Conservation (phyloP, 2,797 vertebrate genomes). For the Toxotes lorentzi region DNA sequence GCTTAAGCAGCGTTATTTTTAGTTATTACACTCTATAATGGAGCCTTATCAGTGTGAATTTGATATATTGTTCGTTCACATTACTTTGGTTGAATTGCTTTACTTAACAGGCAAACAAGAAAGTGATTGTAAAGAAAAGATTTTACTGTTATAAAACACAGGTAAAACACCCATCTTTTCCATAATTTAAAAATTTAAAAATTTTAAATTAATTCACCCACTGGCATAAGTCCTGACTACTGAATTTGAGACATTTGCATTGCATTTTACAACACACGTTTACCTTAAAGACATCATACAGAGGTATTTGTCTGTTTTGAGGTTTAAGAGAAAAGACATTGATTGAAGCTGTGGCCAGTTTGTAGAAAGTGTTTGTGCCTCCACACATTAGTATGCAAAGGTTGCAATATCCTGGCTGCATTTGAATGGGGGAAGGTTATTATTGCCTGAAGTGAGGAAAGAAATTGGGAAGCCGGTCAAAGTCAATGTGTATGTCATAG, state of each 20-base stretch:
- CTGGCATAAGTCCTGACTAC: neutral
- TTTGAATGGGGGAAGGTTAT: constrained; percentile 46
- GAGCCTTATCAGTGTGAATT: neutral
- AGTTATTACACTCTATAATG: constrained; percentile 11
- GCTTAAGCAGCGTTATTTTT: constrained; percentile 11
- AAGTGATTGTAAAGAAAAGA: neutral
- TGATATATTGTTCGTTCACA: neutral
- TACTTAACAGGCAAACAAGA: neutral
- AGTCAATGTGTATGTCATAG: constrained; percentile 46
- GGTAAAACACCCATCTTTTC: too few species aligned
- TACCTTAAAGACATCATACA: neutral
- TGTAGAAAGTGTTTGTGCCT: constrained; percentile 9
- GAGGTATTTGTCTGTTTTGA: constrained; percentile 1
- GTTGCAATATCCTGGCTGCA: constrained; percentile 33
- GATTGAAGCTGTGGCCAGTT: constrained; percentile 3
- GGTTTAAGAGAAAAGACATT: neutral
- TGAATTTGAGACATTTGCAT: neutral
- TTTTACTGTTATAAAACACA: neutral
- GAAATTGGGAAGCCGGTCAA: constrained; percentile 24
- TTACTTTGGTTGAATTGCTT: neutral
- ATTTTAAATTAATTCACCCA: neutral
- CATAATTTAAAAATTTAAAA: too few species aligned
- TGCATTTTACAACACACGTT: neutral
- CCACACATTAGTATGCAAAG: constrained; percentile 46
- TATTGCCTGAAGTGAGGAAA: constrained; percentile 38